phyloP scores from a whole-genome alignment of 2,113 vertebrate species.

The Pipa parva region DNA sequence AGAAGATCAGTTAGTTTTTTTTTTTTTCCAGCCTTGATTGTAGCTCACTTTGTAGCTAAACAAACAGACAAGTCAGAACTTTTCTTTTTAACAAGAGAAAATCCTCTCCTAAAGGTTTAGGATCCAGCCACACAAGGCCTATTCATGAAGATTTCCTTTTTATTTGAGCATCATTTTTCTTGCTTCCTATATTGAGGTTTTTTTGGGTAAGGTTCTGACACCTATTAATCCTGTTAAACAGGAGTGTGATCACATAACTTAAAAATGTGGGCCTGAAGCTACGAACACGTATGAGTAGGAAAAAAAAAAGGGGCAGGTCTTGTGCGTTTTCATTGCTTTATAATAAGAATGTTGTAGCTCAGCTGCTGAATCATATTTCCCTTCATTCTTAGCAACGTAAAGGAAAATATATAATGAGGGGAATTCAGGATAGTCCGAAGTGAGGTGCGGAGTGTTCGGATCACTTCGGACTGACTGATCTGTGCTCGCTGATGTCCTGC shows the following conservation, averaged over 20 bases:
- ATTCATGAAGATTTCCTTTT: slow-evolving; percentile 35
- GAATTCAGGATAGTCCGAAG: too few relatives aligned
- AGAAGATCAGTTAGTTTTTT: slow-evolving; percentile 22
- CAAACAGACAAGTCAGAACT: slow-evolving; percentile 37
- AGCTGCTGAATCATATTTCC: too few relatives aligned
- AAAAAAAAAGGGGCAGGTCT: not conserved
- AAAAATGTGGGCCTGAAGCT: slow-evolving; percentile 10
- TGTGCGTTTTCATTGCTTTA: not conserved
- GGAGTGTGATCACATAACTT: slow-evolving; percentile 19
- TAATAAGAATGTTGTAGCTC: not conserved
- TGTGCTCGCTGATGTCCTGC: too few relatives aligned
- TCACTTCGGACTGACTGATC: too few relatives aligned
- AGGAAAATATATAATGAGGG: too few relatives aligned
- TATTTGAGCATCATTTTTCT: not conserved
- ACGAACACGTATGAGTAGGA: not conserved
- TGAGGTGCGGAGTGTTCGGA: too few relatives aligned
- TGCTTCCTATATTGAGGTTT: slow-evolving; percentile 24
- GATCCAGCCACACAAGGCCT: slow-evolving; percentile 24
- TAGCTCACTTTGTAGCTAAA: slow-evolving; percentile 9
- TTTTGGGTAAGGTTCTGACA: slow-evolving; percentile 31
- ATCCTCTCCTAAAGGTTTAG: slow-evolving; percentile 18
- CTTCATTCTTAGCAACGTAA: too few relatives aligned
- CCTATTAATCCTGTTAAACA: slow-evolving; percentile 31
- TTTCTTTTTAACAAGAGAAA: slow-evolving; percentile 15
- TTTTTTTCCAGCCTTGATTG: slow-evolving; percentile 6